Evolutionary conservation across 2,888 invertebrate genomes (phyloP), one percentile per base, ranked within the genome.

Genomic region (Oscheius onirici): DNA sequence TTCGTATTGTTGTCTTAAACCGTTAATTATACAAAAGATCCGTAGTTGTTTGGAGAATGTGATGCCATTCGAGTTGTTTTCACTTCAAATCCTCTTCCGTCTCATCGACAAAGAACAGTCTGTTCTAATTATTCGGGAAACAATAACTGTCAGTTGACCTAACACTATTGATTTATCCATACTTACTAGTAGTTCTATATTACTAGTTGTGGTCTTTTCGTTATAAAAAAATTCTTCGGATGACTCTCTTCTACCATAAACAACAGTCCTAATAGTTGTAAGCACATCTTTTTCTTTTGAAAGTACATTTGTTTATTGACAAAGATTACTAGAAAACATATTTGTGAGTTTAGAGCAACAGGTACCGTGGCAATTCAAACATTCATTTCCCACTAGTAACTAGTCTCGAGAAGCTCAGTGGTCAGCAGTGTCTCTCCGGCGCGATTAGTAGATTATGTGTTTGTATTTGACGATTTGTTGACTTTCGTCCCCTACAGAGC

Each of bases 371-470:
- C n/a, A n/a, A n/a, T n/a, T n/a, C n/a, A n/a, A n/a, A n/a, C n/a
- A n/a, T n/a, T n/a, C n/a, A n/a, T n/a, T n/a, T n/a, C n/a, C n/a
- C n/a, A n/a, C n/a, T n/a, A n/a, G n/a, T n/a, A n/a, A n/a, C n/a
- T n/a, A n/a, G n/a, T n/a, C 24, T 52, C 52, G 52, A 49, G 65
- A 54, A 28, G 20, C 54, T 52, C n/a, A n/a, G 55, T 43, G 57
- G 67, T 57, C 67, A 55, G 54, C 34, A 34, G 34, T 34, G 34
- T 34, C 34, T 8, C 34, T 28, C 13, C n/a, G 26, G 49, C 70
- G 72, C 76, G 76, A 76, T 76, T 76, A 76, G 76, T 76, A 76
- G 76, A 76, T 76, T 76, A 76, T 76, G 76, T 76, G 76, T 76
- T 76, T 71, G 71, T 71, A 52, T 71, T 70, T 70, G 63, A 52